Evolutionary conservation across 1,140 invertebrate species (phyloP).

Genomic region (Nebria ingens): DNA sequence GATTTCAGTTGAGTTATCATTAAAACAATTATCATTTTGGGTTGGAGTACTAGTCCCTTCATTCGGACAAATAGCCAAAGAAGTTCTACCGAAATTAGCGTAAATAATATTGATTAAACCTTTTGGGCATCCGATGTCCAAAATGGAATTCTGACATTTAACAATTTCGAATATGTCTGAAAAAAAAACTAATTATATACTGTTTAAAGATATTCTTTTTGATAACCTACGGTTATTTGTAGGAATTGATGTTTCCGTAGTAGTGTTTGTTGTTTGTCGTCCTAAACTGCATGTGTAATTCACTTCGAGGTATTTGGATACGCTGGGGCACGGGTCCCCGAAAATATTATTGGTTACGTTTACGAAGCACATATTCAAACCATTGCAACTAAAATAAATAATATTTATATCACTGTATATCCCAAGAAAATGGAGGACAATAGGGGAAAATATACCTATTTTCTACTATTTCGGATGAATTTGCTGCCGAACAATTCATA

Average conservation of each 20-base stretch:
- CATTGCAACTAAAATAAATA: not conserved
- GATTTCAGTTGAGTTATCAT: no score
- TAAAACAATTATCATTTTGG: no score
- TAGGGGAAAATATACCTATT: not conserved
- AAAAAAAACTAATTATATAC: no score
- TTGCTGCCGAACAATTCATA: not conserved
- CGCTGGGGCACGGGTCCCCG: not conserved
- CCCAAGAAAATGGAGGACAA: not conserved
- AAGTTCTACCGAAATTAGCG: not conserved
- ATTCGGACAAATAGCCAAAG: not conserved
- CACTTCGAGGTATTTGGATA: not conserved
- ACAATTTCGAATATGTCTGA: no score
- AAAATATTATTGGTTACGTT: not conserved
- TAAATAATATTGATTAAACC: not conserved
- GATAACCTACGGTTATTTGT: no score
- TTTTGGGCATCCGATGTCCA: no score
- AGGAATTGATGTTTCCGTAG: not conserved
- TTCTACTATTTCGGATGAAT: not conserved
- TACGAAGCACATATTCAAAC: not conserved
- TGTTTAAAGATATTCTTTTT: no score
- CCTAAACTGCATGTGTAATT: not conserved
- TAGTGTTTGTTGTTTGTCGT: not conserved
- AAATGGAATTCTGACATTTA: no score
- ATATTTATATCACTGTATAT: not conserved
- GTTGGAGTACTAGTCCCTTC: no score